Evolutionary conservation across 2,888 invertebrate species (phyloP), one percentile per base, ranked within the genome.

Genomic region (Leptinotarsa haldemani): DNA sequence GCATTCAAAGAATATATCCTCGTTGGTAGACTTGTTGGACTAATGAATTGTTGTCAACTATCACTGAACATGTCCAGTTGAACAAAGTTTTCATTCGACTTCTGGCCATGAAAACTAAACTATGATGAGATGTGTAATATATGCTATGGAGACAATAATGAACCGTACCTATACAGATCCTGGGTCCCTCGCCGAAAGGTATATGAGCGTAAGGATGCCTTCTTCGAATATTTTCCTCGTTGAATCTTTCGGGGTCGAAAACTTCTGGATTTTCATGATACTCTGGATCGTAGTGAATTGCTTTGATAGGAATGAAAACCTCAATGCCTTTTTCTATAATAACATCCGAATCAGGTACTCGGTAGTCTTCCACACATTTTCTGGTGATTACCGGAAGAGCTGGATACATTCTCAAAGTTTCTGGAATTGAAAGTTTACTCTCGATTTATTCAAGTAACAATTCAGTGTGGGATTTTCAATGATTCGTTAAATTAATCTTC

Each of bases 231-330:
- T 78, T 80, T 61, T 75, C 80, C 5, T 77, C 77, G 18, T 25
- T 74, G 75, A 80, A 80, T 46, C 80, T 70, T 9, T 80, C 80
- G 16, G 81, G 80, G 71, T 80, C 77, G 52, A 80, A 80, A 5
- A 61, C 75, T 16, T 74, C 66, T 1, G 80, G 77, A 50, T 77
- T 67, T 18, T 76, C 72, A 58, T 77, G 79, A 71, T 76, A 76
- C 9, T 76, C 76, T 15, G 77, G 71, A 58, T 79, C 78, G 58
- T 74, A 73, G 18, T 80, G 81, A 1, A 78, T 75, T 5, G 77
- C 79, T 30, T 47, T 61, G 3, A 78, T 69, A 16, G 79, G 74
- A 18, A 80, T 77, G 15, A 77, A 63, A 1, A 79, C 74, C 40
- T n/a, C 63, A 1, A 64, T 67, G 1, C 79, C 79, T 50, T 78